Evolutionary conservation across 1,140 invertebrate species (phyloP).

Genomic region (Achatina immaculata): DNA sequence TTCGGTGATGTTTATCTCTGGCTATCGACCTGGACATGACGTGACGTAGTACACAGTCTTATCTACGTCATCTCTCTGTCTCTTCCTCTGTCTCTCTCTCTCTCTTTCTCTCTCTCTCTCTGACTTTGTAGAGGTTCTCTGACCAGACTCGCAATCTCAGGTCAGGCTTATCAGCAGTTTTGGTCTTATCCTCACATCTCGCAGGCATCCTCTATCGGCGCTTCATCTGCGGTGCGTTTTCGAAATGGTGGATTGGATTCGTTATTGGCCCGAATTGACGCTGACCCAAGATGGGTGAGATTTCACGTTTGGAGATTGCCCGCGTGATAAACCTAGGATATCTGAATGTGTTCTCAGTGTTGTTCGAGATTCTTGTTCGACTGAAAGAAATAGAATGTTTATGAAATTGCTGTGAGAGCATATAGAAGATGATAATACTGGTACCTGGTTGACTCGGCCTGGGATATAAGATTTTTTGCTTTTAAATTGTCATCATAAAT

Average conservation of each 20-base stretch:
- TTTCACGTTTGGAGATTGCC: background rate
- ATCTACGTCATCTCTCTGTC: constrained; percentile 28
- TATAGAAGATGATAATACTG: too few relatives aligned
- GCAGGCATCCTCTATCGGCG: constrained; percentile 15
- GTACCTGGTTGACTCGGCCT: too few relatives aligned
- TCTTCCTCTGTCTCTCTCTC: background rate
- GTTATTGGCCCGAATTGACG: constrained; percentile 28
- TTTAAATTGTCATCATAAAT: too few relatives aligned
- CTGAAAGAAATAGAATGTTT: background rate
- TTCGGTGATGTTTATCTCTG: constrained; percentile 6
- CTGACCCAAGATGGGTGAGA: constrained; percentile 26
- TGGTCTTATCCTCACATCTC: constrained; percentile 24
- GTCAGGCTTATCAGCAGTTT: constrained; percentile 28
- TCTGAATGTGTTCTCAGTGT: background rate
- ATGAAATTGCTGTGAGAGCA: background rate
- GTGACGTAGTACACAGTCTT: constrained; percentile 25
- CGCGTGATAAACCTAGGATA: constrained; percentile 9
- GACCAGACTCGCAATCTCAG: too few relatives aligned
- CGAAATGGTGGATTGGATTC: constrained; percentile 32
- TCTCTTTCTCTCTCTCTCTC: background rate
- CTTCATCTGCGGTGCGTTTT: constrained; percentile 33
- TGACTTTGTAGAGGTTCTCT: constrained; percentile 22
- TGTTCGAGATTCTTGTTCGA: constrained; percentile 1
- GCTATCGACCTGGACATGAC: background rate
- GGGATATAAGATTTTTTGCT: too few relatives aligned